Conservation (phyloP, 2,113 vertebrate genomes). For the Psilopogon haemacephalus region DNA sequence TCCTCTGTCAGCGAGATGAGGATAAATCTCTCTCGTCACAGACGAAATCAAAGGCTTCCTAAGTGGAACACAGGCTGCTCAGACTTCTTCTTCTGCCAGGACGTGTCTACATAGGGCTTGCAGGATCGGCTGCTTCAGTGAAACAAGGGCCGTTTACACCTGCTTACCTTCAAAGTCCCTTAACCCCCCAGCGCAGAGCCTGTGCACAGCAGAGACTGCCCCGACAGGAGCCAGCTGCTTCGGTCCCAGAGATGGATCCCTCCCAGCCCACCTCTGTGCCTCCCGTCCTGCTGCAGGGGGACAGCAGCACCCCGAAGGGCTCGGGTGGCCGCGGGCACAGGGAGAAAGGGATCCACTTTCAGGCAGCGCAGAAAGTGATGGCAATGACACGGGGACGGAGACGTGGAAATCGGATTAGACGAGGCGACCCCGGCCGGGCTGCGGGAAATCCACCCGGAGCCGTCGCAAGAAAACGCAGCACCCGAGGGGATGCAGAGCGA, state of each 20-base stretch:
- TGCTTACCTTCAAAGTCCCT: background rate
- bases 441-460: background rate
- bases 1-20: background rate
- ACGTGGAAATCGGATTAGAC: background rate
- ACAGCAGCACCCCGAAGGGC: background rate
- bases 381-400: background rate
- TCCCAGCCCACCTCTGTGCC: background rate
- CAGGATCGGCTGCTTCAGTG: background rate
- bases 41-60: background rate
- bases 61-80: background rate
- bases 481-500: background rate
- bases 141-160: background rate
- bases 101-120: background rate
- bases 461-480: background rate
- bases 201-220: accelerated
- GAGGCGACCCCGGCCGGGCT: background rate
- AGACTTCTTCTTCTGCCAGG: background rate
- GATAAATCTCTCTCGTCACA: background rate
- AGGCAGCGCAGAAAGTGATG: background rate
- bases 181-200: background rate
- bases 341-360: background rate
- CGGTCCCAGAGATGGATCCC: background rate
- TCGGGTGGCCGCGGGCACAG: no score
- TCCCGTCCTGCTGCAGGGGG: background rate
- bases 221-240: background rate